Base-by-base conservation (phyloP, 1,140 invertebrate species). In the Macrobrachium nipponense region DNA sequence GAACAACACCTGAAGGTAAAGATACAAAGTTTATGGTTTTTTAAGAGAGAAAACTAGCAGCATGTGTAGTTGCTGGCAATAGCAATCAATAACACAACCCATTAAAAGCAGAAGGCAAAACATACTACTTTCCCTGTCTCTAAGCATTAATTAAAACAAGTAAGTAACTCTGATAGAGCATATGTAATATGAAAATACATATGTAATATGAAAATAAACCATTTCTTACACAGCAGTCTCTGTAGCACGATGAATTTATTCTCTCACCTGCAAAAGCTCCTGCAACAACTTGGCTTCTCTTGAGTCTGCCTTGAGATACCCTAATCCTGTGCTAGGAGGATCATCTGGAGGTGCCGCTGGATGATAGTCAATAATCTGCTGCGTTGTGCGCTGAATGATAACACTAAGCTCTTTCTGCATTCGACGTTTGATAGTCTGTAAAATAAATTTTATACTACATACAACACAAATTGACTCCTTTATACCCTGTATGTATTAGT, bases 1-100 rank as follows among this genome's bases (percentile, higher is more conserved):
- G 89, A 96, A 95, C 58, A 96, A 92, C 0, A 94, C 89, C 84
- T 93, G 90, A 17, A 93, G 88, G 5, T 93, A 88, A 27, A 92
- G 91, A 90, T 90, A 58, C 89, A 82, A 36, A 20, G 10, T 6
- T 51, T 51, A 51, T 12, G 7, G 51, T 10, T 51, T 10, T 12
- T 12, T 61, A 36, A 36, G 4, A 36, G 27, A 4, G 27, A 4
- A 36, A 36, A 36, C n/a, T n/a, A 36, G 4, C 4, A 36, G 27
- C 27, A 4, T 36, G 27, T 4, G 4, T 36, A 36, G 4, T 36
- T 36, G 27, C 27, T 36, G 27, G 27, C 27, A 36, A 36, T 36
- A 36, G 27, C 27, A 36, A 36, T 36, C 1, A 36, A 36, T 4
- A 36, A 36, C 1, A 36, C 27, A 36, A 36, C 27, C 4, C 1